Evolutionary conservation across 92 coral and sea anemone genomes (phyloP).

Genomic region (Scolanthus callimorphus): DNA sequence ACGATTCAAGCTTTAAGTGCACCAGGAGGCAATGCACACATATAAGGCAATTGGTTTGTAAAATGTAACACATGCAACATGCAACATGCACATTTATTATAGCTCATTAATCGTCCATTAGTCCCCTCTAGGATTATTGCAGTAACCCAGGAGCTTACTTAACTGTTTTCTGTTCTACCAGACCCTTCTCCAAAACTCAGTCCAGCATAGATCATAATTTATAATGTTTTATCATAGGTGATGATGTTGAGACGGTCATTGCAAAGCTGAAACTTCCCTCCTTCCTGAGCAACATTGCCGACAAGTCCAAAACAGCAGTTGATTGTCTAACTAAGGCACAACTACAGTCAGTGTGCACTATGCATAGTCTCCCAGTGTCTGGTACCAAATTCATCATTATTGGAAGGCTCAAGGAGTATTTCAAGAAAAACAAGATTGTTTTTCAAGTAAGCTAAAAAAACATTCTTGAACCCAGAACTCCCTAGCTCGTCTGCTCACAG

Average conservation of each 20-base stretch:
- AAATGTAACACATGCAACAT: no score
- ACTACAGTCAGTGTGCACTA: conserved; percentile 4
- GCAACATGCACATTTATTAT: no score
- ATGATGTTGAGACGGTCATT: conserved; percentile 12
- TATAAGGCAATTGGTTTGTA: neutral
- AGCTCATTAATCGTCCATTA: no score
- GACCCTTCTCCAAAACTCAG: neutral
- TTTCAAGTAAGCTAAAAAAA: neutral
- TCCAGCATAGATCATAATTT: neutral
- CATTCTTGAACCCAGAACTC: no score
- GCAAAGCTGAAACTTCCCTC: conserved; percentile 4
- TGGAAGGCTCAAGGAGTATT: conserved; percentile 1
- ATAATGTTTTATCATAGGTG: conserved; percentile 15
- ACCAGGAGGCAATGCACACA: neutral
- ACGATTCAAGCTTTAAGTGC: neutral
- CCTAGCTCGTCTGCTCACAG: no score
- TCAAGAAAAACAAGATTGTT: conserved; percentile 2
- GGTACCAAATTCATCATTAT: conserved; percentile 12
- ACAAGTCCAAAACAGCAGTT: conserved; percentile 12
- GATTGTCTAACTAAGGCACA: conserved; percentile 18
- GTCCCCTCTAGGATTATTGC: no score
- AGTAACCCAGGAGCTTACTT: no score
- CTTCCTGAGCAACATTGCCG: conserved; percentile 6
- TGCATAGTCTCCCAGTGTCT: neutral
- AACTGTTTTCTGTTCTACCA: neutral